Conservation (phyloP, 1,140 invertebrate species). For the Drosophila gunungcola region DNA sequence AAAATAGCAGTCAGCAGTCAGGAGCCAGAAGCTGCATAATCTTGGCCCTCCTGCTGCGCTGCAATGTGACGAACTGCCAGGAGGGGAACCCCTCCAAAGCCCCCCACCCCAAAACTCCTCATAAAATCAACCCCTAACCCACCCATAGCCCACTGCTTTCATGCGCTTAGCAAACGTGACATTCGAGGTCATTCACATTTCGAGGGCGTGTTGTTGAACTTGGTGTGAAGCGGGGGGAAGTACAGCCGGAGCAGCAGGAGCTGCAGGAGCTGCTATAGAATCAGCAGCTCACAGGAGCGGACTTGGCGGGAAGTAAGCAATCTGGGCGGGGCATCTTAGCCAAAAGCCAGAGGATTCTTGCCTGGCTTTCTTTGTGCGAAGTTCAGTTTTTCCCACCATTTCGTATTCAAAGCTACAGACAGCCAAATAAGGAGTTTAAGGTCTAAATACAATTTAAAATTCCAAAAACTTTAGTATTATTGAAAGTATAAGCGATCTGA, state of each 20-base stretch:
- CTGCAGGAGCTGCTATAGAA: neutral
- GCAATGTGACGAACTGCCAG: slow-evolving; percentile 58
- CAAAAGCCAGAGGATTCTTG: slow-evolving; percentile 27
- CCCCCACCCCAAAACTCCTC: neutral
- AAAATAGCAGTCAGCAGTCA: slow-evolving; percentile 61
- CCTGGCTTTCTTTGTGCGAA: neutral
- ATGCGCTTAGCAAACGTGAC: slow-evolving; percentile 71
- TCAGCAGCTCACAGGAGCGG: slow-evolving; percentile 32
- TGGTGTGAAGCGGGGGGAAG: slow-evolving; percentile 41
- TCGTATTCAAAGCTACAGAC: slow-evolving; percentile 2
- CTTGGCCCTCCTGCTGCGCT: slow-evolving; percentile 59
- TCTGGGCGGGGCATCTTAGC: slow-evolving; percentile 12
- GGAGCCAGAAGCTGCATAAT: slow-evolving; percentile 66
- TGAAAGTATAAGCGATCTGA: neutral
- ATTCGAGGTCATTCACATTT: slow-evolving; percentile 83
- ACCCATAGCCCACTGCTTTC: slow-evolving; percentile 29
- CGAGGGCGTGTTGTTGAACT: slow-evolving; percentile 84
- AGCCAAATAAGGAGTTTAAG: neutral
- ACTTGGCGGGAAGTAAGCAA: slow-evolving; percentile 23
- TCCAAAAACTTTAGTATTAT: neutral
- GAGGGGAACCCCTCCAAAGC: neutral
- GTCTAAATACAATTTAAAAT: neutral
- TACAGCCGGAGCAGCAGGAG: slow-evolving; percentile 23
- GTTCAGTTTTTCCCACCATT: neutral
- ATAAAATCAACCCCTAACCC: neutral